Evolutionary conservation across 2,113 vertebrate genomes (phyloP).

Genomic region (Leptodactylus fuscus): DNA sequence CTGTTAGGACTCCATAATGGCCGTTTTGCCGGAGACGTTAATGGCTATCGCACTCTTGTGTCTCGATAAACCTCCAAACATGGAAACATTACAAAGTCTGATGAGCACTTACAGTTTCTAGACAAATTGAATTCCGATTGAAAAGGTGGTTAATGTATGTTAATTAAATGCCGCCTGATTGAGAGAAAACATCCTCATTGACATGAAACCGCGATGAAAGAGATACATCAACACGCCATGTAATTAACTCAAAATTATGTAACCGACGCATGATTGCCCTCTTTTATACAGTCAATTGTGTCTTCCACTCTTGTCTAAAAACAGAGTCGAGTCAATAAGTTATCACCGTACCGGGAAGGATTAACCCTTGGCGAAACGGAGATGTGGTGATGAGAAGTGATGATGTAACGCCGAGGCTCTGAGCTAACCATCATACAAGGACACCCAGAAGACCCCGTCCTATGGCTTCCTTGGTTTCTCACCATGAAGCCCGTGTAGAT

Average conservation of each 20-base stretch:
- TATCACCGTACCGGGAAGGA: background rate
- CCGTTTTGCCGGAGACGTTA: slow-evolving; percentile 13
- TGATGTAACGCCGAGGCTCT: too few species aligned
- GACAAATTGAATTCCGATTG: slow-evolving; percentile 53
- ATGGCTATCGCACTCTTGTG: slow-evolving; percentile 36
- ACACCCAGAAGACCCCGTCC: too few species aligned
- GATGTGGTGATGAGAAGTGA: too few species aligned
- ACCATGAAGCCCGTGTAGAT: too few species aligned
- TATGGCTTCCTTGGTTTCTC: too few species aligned
- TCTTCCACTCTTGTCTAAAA: slow-evolving; percentile 49
- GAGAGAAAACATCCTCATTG: slow-evolving; percentile 59
- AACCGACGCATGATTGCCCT: slow-evolving; percentile 52
- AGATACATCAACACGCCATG: slow-evolving; percentile 53
- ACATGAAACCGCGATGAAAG: slow-evolving; percentile 44
- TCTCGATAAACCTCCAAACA: slow-evolving; percentile 19
- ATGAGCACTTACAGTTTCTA: slow-evolving; percentile 12
- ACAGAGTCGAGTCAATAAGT: slow-evolving; percentile 33
- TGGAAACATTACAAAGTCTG: slow-evolving; percentile 42
- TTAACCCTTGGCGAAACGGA: slow-evolving; percentile 18
- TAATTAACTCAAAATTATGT: slow-evolving; percentile 58
- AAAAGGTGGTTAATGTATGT: slow-evolving; percentile 58
- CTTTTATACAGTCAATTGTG: slow-evolving; percentile 48
- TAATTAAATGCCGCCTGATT: slow-evolving; percentile 59
- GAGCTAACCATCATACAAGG: too few species aligned
- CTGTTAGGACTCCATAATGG: slow-evolving; percentile 28